phyloP scores from a whole-genome alignment of 2,797 vertebrate species.

The Columba guinea region DNA sequence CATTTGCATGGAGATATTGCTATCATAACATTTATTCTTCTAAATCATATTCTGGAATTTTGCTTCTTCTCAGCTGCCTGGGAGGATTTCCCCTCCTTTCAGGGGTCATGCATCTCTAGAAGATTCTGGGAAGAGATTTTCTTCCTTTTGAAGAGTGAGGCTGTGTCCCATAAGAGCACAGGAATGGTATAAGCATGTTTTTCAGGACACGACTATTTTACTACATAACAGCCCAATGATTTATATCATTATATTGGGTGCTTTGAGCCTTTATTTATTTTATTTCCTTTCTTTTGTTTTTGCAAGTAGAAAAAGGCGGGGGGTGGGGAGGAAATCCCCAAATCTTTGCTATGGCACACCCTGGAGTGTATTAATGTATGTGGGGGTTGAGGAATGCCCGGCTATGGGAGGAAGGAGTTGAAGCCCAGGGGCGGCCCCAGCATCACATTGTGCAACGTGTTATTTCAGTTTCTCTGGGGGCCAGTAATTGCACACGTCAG shows the following conservation, averaged over 20 bases:
- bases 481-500: neutral
- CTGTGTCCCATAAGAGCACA: neutral
- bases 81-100: neutral
- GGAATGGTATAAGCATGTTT: neutral
- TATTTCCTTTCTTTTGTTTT: neutral
- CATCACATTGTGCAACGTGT: neutral
- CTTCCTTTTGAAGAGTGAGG: neutral
- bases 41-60: neutral
- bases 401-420: neutral
- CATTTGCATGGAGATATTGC: neutral
- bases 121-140: neutral
- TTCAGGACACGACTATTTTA: neutral
- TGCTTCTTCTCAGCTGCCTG: neutral
- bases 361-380: neutral
- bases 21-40: neutral
- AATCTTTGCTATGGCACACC: neutral
- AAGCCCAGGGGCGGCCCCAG: neutral
- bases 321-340: accelerated
- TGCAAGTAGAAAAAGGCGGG: neutral
- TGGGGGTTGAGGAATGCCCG: neutral
- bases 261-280: neutral
- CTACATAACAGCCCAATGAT: neutral
- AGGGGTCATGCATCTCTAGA: neutral
- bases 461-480: constrained; percentile 4
- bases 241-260: neutral